Base-by-base conservation (phyloP, 2,888 invertebrate species). In the Steromphala cineraria region DNA sequence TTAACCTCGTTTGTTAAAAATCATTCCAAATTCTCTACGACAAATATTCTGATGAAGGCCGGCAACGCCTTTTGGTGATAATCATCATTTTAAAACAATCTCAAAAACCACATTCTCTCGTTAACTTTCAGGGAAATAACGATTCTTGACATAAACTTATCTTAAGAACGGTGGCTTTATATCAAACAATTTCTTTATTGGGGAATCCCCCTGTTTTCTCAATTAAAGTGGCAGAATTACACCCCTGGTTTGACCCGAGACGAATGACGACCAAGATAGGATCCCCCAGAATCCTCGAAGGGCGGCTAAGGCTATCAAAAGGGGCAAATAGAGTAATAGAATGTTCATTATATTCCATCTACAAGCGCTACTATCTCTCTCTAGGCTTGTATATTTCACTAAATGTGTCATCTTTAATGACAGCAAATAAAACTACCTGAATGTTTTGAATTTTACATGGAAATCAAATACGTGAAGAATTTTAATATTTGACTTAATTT, bases 141-240 rank as follows among this genome's bases (percentile, higher is more conserved):
- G 62, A 62, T 24, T 19, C 36, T 71, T 17, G 71, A 71, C 71
- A 71, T 15, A 36, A 31, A 71, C 31, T 71, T 71, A 71, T 71
- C 71, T 71, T 36, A 19, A 71, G 36, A 71, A 71, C 71, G 71
- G 71, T 71, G 71, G 71, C 71, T 40, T 40, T 71, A 71, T 36
- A 71, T 40, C 31, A 71, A 71, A 71, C 36, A 28, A 71, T 71
- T 71, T 71, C 71, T 71, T 71, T 71, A 71, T 71, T 71, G 71
- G 71, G 36, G 40, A 19, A 71, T 36, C 40, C 71, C 24, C 21
- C 71, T 40, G 71, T 40, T 40, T 71, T 19, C 71, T 71, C 71
- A 71, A 71, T 71, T 71, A 71, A 28, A 19, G 71, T 71, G 71
- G 71, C 71, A 71, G 71, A 15, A 31, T 40, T 71, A 40, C 36